These are phyloP conservation scores for Boloria euphrosyne DNA, from an alignment of 2,888 invertebrate genomes.

Conservation along the genomic window DNA sequence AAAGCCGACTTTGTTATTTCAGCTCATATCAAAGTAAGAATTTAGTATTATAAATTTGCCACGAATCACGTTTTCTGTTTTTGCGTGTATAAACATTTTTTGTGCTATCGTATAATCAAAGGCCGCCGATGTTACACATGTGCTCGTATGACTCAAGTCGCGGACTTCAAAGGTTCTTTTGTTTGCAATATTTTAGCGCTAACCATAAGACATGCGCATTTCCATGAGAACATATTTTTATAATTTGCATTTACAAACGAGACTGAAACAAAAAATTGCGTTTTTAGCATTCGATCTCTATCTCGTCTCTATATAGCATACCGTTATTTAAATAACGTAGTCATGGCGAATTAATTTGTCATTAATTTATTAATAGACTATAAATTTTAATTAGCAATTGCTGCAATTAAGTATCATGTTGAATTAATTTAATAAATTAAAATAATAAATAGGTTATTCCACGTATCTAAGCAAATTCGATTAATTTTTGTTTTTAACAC, in stretches of 20 bases:
- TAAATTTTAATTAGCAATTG: conserved; percentile 17
- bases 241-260: conserved; percentile 7
- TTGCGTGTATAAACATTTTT: conserved; percentile 27
- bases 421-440: conserved; percentile 1
- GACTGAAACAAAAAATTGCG: neutral
- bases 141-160: conserved; percentile 22
- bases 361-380: conserved; percentile 12
- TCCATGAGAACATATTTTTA: conserved; percentile 1
- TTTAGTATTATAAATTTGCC: conserved; percentile 12
- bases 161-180: conserved; percentile 55
- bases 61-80: conserved; percentile 7
- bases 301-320: neutral
- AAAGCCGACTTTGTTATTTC: too few relatives aligned
- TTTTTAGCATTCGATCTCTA: neutral
- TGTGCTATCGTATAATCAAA: conserved; percentile 49
- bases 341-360: conserved; percentile 10
- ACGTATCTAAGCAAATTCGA: too few relatives aligned
- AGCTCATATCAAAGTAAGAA: conserved; percentile 5
- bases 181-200: conserved; percentile 25
- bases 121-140: conserved; percentile 22
- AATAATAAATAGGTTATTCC: neutral
- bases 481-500: too few relatives aligned
- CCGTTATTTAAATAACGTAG: conserved; percentile 1
- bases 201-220: neutral
- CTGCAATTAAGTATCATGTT: conserved; percentile 6